phyloP scores from a whole-genome alignment of 2,888 invertebrate genomes.

The Nomada lathburiana region DNA sequence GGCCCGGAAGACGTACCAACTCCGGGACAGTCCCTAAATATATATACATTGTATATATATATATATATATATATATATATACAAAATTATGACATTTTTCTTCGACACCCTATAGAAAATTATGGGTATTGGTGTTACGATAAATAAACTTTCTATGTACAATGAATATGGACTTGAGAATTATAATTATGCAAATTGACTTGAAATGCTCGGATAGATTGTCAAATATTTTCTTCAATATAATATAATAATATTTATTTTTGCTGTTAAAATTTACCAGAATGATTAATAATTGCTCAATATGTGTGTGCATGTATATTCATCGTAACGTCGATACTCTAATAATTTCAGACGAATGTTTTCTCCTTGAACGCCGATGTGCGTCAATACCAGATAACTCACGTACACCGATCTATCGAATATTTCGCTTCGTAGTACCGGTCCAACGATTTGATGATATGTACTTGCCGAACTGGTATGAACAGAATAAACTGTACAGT shows the following conservation, averaged over 20 bases:
- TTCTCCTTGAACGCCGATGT: not conserved
- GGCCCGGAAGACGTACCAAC: constrained; percentile 81
- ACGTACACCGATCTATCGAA: constrained; percentile 17
- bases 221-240: no score
- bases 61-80: constrained; percentile 51
- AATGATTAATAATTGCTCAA: not conserved
- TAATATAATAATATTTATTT: not conserved
- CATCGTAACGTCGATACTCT: not conserved
- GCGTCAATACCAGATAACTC: not conserved
- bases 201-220: no score
- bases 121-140: not conserved
- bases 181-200: no score
- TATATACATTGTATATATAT: constrained; percentile 54
- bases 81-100: constrained; percentile 18
- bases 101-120: not conserved
- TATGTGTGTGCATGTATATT: not conserved
- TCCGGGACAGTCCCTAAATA: constrained; percentile 79
- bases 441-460: constrained; percentile 2
- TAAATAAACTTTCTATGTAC: not conserved
- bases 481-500: not conserved
- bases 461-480: not conserved
- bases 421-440: not conserved
- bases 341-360: not conserved
- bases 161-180: no score
- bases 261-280: not conserved